Evolutionary conservation across 2,113 vertebrate genomes (phyloP), one percentile per base, ranked within the genome.

Genomic region (Aramus guarauna): DNA sequence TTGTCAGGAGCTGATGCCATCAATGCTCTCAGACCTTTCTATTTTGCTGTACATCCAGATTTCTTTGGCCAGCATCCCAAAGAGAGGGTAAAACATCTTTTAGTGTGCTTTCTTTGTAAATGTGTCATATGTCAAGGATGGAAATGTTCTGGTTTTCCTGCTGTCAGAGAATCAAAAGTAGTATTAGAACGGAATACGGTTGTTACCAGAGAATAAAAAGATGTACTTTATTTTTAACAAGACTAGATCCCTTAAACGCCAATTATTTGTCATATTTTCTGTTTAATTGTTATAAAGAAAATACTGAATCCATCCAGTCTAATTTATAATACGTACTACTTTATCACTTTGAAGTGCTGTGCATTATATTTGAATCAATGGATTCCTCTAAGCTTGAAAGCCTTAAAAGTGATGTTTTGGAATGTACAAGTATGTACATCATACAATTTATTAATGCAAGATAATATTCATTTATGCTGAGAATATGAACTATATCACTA

Each of bases 1-100:
- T 97, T 99, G 60, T 99, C 99, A 4, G 99, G 98, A 53, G 99
- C 99, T 22, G 99, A 99, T 84, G 98, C 99, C 30, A 95, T 99
- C 92, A 99, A 98, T 78, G 99, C 99, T n/a, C 98, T 99, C 93
- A 98, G 99, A 81, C 99, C 99, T 2, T 99, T 99, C 98, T 99
- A 99, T 96, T 99, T 99, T 92, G 99, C 99, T 6, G 99, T 99
- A 24, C 99, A 99, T 92, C 99, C 99, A 48, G 99, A 99, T 97
- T 99, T 99, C 98, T 99, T 99, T 90, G 99, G 99, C 80, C 99
- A 99, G 94, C 98, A 99, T 96, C 99, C 99, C 71, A 98, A 95
- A 97, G 99, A 99, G 71, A 98, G 99, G 98, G 99, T 99, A 98
- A 97, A 94, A 53, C 27, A 45, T 59, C 91, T 77, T 94, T 27